Evolutionary conservation across 1,140 invertebrate genomes (phyloP).

Genomic region (Trachymyrmex septentrionalis): DNA sequence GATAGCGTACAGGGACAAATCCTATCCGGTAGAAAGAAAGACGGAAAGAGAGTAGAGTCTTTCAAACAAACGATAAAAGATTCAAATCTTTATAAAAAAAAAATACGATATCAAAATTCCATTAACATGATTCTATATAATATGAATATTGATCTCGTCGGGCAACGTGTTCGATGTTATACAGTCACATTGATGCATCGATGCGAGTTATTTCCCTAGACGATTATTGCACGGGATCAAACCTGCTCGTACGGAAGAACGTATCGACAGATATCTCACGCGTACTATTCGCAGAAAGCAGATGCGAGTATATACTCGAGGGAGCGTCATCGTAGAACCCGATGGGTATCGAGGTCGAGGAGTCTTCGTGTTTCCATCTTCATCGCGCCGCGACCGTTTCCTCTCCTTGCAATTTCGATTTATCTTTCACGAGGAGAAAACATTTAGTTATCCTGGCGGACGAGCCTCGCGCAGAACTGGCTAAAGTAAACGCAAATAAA

Average conservation of each 20-base stretch:
- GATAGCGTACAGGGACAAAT: not conserved
- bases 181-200: not conserved
- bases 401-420: slow-evolving; percentile 33
- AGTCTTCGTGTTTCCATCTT: slow-evolving; percentile 38
- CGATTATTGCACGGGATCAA: slow-evolving; percentile 33
- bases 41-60: too few relatives aligned
- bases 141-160: not conserved
- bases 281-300: slow-evolving; percentile 39
- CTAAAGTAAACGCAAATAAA: slow-evolving; percentile 61
- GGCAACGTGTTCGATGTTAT: slow-evolving; percentile 5
- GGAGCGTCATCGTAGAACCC: not conserved
- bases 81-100: not conserved
- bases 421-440: slow-evolving; percentile 57
- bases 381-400: slow-evolving; percentile 25
- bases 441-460: slow-evolving; percentile 42
- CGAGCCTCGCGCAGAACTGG: not conserved
- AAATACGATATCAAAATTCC: not conserved
- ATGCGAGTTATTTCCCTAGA: slow-evolving; percentile 59
- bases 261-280: slow-evolving; percentile 37
- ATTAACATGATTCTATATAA: slow-evolving; percentile 2
- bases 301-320: slow-evolving; percentile 37
- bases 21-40: not conserved
- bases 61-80: not conserved
- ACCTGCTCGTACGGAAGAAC: slow-evolving; percentile 15
- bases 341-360: slow-evolving; percentile 44